Evolutionary conservation across 1,140 invertebrate species (phyloP).

Genomic region (Holcopasites calliopsidis): DNA sequence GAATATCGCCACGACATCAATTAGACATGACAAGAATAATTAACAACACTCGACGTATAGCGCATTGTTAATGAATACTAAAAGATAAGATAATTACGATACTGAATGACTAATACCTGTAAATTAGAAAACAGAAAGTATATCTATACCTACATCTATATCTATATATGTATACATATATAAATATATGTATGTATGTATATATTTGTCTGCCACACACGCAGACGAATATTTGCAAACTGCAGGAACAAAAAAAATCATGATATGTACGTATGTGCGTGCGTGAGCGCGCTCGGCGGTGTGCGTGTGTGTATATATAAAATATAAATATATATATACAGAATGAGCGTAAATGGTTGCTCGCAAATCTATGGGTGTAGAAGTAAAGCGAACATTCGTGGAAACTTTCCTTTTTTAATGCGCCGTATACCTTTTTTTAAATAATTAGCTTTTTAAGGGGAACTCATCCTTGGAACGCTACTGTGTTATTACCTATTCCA

Average conservation of each 20-base stretch:
- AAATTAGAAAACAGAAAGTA: constrained; percentile 77
- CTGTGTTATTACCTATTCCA: no score
- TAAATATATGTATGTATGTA: not conserved
- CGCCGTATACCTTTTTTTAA: not conserved
- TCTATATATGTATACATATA: constrained; percentile 57
- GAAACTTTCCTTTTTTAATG: not conserved
- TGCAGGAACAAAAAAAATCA: constrained; percentile 31
- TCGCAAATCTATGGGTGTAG: not conserved
- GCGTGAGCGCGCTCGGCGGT: not conserved
- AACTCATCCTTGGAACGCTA: no score
- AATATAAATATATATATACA: not conserved
- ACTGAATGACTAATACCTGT: constrained; percentile 70
- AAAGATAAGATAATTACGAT: constrained; percentile 61
- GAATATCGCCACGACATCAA: constrained; percentile 21
- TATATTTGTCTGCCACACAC: constrained; percentile 48
- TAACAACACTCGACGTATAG: constrained; percentile 56
- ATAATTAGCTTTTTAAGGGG: no score
- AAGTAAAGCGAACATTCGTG: not conserved
- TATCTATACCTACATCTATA: constrained; percentile 65
- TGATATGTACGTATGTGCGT: constrained; percentile 24
- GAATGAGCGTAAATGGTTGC: constrained; percentile 6
- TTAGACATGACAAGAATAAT: constrained; percentile 11
- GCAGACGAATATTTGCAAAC: constrained; percentile 25
- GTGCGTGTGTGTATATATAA: not conserved
- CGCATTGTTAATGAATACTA: constrained; percentile 65